Evolutionary conservation across 1,140 invertebrate genomes (phyloP).

Genomic region (Drosophila tropicalis): DNA sequence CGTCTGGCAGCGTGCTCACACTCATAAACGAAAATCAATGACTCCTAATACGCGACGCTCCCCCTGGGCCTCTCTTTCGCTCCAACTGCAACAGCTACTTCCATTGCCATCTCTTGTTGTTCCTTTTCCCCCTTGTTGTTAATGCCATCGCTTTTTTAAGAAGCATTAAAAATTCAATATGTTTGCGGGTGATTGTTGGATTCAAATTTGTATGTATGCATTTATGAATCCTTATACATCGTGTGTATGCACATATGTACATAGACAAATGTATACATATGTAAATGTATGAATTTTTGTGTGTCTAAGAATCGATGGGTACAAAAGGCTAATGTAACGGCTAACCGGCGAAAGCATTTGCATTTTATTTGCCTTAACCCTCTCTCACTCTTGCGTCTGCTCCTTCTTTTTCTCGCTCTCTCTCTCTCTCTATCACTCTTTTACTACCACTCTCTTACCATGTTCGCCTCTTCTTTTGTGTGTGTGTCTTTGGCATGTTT

Average conservation of each 20-base stretch:
- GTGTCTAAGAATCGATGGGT: conserved; percentile 35
- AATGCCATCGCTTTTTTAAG: conserved; percentile 14
- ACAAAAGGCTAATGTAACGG: conserved; percentile 43
- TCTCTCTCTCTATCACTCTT: conserved; percentile 2
- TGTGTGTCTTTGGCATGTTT: conserved; percentile 6
- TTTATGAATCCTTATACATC: conserved; percentile 8
- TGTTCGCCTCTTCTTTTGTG: conserved; percentile 4
- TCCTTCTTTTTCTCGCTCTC: conserved; percentile 18
- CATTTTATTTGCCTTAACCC: conserved; percentile 24
- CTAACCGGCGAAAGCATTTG: conserved; percentile 48
- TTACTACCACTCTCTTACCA: not conserved
- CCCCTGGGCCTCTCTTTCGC: not conserved
- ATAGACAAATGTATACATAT: conserved; percentile 29
- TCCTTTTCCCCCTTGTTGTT: conserved; percentile 21
- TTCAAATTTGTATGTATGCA: conserved; percentile 20
- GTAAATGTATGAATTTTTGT: conserved; percentile 20
- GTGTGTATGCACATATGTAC: conserved; percentile 28
- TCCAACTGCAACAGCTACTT: not conserved
- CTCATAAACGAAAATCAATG: conserved; percentile 81
- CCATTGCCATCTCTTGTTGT: conserved; percentile 14
- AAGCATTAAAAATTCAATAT: conserved; percentile 28
- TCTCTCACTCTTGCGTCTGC: conserved; percentile 12
- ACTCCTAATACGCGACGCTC: conserved; percentile 63
- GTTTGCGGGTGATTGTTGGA: conserved; percentile 14
- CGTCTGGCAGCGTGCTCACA: conserved; percentile 41